Conservation (phyloP, 2,888 invertebrate species). For the Invenusta paracnida region DNA sequence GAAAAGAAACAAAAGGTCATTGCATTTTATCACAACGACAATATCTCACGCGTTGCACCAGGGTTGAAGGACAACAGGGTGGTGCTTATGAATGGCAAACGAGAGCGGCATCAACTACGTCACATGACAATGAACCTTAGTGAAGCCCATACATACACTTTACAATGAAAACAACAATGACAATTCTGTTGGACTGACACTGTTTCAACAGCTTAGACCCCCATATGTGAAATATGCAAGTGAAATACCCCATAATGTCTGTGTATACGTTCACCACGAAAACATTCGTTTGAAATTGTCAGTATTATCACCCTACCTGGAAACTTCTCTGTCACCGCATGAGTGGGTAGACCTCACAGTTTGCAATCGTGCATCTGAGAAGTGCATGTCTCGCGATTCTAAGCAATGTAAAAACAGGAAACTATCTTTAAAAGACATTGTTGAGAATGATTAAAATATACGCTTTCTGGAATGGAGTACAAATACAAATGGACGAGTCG, state of each 20-base stretch:
- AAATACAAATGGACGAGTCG: neutral
- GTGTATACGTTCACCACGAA: neutral
- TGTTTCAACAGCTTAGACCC: neutral
- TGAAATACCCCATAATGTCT: neutral
- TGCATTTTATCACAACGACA: neutral
- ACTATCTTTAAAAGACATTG: neutral
- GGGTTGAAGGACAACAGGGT: neutral
- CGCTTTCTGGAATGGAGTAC: neutral
- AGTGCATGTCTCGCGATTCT: neutral
- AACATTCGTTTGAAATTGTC: neutral
- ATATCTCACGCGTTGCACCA: neutral
- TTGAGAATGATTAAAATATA: neutral
- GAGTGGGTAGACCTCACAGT: neutral
- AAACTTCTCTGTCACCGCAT: neutral
- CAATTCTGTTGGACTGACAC: neutral
- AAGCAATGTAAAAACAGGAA: neutral
- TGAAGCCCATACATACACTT: neutral
- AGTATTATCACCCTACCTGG: neutral
- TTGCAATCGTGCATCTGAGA: neutral
- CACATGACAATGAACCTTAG: neutral
- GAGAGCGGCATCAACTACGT: neutral
- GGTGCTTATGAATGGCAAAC: neutral
- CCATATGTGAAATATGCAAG: neutral
- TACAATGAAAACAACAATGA: neutral
- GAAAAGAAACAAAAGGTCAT: neutral